Evolutionary conservation across 2,888 invertebrate species (phyloP).

Genomic region (Schizotus pectinicornis): DNA sequence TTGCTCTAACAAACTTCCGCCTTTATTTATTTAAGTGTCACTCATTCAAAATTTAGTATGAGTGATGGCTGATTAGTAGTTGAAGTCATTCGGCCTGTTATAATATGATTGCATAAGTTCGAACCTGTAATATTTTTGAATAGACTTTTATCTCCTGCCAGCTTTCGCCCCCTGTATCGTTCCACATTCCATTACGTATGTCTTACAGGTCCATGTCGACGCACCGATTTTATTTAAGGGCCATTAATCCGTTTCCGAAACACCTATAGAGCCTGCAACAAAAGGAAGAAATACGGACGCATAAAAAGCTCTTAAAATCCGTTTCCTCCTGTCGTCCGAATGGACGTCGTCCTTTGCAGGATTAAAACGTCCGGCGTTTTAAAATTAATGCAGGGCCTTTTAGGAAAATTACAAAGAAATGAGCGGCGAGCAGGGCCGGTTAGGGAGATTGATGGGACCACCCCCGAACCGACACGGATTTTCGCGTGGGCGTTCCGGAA

Average conservation of each 20-base stretch:
- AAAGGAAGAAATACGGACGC: slow-evolving; percentile 40
- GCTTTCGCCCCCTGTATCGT: too few species aligned
- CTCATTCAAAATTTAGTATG: too few species aligned
- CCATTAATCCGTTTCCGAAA: slow-evolving; percentile 20
- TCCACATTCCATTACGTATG: too few species aligned
- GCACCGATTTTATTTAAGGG: slow-evolving; percentile 13
- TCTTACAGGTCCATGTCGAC: slow-evolving; percentile 7
- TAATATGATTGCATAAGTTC: too few species aligned
- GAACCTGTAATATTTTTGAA: too few species aligned
- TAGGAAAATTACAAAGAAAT: slow-evolving; percentile 49
- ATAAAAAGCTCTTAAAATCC: slow-evolving; percentile 47
- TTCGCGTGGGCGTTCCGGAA: slow-evolving; percentile 2
- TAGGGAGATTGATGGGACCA: slow-evolving; percentile 18
- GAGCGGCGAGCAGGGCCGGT: slow-evolving; percentile 19
- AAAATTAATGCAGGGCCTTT: slow-evolving; percentile 49
- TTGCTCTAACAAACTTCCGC: too few species aligned
- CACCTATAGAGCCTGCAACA: slow-evolving; percentile 24
- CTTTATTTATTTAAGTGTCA: too few species aligned
- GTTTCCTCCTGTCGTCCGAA: slow-evolving; percentile 41
- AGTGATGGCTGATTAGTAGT: too few species aligned
- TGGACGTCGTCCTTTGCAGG: slow-evolving; percentile 43
- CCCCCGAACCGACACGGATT: not conserved
- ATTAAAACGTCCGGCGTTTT: slow-evolving; percentile 51
- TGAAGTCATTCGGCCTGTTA: too few species aligned
- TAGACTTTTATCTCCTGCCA: too few species aligned